A percentile compares a stretch with the other conserved stretches of the same genome.
phyloP scores from a whole-genome alignment of 2,113 vertebrate species.

The Phaetusa simplex region DNA sequence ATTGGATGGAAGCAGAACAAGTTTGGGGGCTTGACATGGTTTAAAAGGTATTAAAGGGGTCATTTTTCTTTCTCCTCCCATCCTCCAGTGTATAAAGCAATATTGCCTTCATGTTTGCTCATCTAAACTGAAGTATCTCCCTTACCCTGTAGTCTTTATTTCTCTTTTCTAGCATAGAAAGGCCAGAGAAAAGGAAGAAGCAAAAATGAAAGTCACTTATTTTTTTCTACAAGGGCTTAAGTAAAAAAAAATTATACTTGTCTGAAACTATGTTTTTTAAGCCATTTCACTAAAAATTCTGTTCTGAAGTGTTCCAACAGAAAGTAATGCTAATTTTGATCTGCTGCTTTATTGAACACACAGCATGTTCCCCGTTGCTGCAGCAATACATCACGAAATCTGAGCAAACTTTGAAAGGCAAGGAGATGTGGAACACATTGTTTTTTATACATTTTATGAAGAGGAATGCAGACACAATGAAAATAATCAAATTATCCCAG shows the following conservation, averaged over 20 bases:
- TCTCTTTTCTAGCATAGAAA: background rate
- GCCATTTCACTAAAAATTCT: background rate
- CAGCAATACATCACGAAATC: background rate
- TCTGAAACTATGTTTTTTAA: background rate
- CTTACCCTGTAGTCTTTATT: background rate
- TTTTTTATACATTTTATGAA: background rate
- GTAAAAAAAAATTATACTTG: background rate
- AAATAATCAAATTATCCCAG: background rate
- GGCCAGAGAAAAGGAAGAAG: background rate
- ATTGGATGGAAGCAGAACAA: background rate
- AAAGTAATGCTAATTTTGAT: background rate
- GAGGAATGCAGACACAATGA: background rate
- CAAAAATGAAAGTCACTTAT: background rate
- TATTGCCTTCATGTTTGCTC: background rate
- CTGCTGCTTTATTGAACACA: background rate
- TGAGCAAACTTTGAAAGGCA: background rate
- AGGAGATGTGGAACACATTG: rapidly evolving
- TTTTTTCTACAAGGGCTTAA: background rate
- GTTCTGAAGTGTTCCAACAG: background rate
- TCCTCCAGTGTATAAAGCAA: background rate
- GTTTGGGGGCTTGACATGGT: background rate
- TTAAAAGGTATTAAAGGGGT: background rate
- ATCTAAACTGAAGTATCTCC: background rate
- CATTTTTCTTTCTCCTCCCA: background rate
- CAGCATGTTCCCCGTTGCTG: background rate